Evolutionary conservation across 2,113 vertebrate species (phyloP), one percentile per base, ranked within the genome.

Genomic region (Solea senegalensis): DNA sequence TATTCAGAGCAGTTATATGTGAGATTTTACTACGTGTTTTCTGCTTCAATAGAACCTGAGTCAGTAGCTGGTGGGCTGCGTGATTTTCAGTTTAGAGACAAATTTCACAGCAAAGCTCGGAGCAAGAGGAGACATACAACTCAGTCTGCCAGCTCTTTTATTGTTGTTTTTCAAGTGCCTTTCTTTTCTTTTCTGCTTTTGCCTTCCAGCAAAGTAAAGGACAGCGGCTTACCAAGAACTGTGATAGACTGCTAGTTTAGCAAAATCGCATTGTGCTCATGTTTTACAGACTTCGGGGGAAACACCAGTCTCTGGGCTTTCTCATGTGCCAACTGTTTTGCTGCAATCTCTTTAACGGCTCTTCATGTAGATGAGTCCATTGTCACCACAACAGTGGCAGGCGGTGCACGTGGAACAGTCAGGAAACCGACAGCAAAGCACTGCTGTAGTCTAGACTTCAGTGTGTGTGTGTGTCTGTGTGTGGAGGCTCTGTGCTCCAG

Each of bases 351-450:
- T 69, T 34, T 48, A 74, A 55, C 56, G 65, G 62, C 68, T 60
- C n/a, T 44, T 80, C 50, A 78, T 72, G 62, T 80, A 74, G 68
- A 85, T 72, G 65, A 75, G 69, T 76, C 76, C 69, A 69, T 78
- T 70, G 78, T 79, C 75, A 51, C 54, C 57, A 53, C 64, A 60
- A 3, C 34, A 40, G 28, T 65, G 62, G 64, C 71, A 50, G 73
- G 9, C 48, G 49, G 61, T n/a, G 51, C 55, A 40, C 63, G 52
- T 80, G 51, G 58, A 71, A 59, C 40, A 65, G 62, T 39, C n/a
- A 16, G 11, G 39, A n/a, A 41, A 39, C 7, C 78, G 71, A 64
- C 54, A 61, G 26, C 26, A 46, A 27, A 67, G 45, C 43, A 39
- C 58, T 76, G 71, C 74, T 55, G 68, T 49, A 69, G 71, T 57